These are phyloP conservation scores for Eulemur coronatus DNA, from an alignment of 2,797 vertebrate genomes.

Conservation along the genomic window DNA sequence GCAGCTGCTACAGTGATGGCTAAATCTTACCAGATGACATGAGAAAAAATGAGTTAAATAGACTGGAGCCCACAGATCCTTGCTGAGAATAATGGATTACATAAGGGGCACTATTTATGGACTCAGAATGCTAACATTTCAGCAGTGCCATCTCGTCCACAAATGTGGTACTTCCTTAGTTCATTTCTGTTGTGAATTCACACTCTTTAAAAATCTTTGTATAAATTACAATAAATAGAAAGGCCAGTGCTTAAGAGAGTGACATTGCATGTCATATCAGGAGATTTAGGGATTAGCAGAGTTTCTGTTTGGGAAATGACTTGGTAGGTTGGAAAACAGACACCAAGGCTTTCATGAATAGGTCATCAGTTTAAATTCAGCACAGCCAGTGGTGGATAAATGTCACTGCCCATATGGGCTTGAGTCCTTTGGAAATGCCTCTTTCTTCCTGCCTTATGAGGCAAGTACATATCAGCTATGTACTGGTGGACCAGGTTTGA, in stretches of 20 bases:
- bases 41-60: constrained; percentile 68
- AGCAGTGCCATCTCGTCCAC: background rate
- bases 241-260: background rate
- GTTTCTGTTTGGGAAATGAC: constrained; percentile 51
- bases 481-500: background rate
- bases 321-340: constrained; percentile 20
- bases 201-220: background rate
- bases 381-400: background rate
- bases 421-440: background rate
- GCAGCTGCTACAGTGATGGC: constrained; percentile 67
- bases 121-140: constrained; percentile 1
- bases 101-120: constrained; percentile 37
- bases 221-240: constrained; percentile 22
- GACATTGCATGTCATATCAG: background rate
- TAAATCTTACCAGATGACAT: constrained; percentile 83
- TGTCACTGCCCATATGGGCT: constrained; percentile 6
- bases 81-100: constrained; percentile 69
- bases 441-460: background rate
- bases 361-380: constrained; percentile 61
- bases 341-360: constrained; percentile 3
- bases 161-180: background rate
- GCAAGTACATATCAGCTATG: background rate
- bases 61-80: constrained; percentile 67
- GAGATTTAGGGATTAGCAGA: constrained; percentile 24
- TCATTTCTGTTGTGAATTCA: background rate